These are phyloP conservation scores for Entosphenus tridentatus DNA, from an alignment of 2,113 vertebrate species.

Conservation along the genomic window DNA sequence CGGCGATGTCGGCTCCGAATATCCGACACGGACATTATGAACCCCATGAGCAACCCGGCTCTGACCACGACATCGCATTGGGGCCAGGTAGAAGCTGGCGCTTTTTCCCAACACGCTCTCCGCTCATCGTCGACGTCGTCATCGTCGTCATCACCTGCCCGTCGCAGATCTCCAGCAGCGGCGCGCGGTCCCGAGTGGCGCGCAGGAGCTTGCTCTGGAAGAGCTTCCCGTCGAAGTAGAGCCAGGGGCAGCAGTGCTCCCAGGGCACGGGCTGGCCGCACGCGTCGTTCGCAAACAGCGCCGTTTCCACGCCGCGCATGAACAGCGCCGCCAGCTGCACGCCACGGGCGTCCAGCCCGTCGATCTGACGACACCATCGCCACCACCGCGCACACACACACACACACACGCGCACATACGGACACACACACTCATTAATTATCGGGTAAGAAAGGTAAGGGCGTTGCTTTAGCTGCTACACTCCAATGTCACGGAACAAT, in stretches of 20 bases:
- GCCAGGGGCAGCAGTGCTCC: slow-evolving; percentile 83
- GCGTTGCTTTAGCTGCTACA: too few relatives aligned
- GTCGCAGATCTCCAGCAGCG: slow-evolving; percentile 63
- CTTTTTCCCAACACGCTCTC: too few relatives aligned
- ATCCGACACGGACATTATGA: too few relatives aligned
- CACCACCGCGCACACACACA: background rate
- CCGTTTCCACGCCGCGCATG: slow-evolving; percentile 67
- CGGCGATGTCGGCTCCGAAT: too few relatives aligned
- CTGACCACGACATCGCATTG: too few relatives aligned
- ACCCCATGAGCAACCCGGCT: too few relatives aligned
- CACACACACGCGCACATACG: background rate
- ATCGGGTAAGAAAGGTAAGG: too few relatives aligned
- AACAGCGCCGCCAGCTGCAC: slow-evolving; percentile 66
- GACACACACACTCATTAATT: background rate
- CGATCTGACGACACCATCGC: slow-evolving; percentile 29
- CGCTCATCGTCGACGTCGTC: too few relatives aligned
- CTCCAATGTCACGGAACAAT: too few relatives aligned
- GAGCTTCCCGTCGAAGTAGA: slow-evolving; percentile 75
- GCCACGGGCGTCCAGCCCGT: slow-evolving; percentile 58
- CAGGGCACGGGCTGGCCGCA: slow-evolving; percentile 67
- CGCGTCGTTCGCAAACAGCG: slow-evolving; percentile 61
- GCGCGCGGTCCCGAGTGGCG: slow-evolving; percentile 36
- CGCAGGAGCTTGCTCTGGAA: slow-evolving; percentile 68
- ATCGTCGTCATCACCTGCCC: slow-evolving; percentile 38
- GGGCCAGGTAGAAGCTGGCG: too few relatives aligned